Percentiles rank a stretch among this genome's conserved stretches.
Conservation (phyloP, 2,113 vertebrate genomes). For the Ibidorhyncha struthersii region DNA sequence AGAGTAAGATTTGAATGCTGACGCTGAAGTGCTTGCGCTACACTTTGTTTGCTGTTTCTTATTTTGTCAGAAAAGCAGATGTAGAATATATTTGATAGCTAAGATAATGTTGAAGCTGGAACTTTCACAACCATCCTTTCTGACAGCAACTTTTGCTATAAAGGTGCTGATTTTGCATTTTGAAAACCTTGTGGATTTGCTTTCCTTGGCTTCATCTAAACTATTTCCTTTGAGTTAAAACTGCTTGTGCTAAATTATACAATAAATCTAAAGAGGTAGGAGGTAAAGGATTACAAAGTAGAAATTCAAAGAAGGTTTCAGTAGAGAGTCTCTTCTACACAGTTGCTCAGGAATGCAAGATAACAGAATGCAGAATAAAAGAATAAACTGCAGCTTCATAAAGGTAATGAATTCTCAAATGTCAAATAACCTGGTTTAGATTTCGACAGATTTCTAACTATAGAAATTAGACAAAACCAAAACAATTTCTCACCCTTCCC, state of each 20-base stretch:
- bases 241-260: background rate
- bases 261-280: background rate
- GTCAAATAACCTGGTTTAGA: background rate
- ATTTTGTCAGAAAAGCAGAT: background rate
- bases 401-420: background rate
- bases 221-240: background rate
- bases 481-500: rapidly evolving
- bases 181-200: background rate
- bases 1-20: background rate
- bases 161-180: background rate
- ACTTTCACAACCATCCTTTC: background rate
- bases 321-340: background rate
- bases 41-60: background rate
- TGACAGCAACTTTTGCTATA: background rate
- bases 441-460: background rate
- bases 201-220: background rate
- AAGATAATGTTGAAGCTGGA: background rate
- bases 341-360: background rate
- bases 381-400: background rate
- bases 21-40: background rate
- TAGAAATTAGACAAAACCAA: background rate
- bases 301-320: background rate
- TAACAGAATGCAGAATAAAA: background rate
- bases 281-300: background rate
- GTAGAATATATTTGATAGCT: background rate